phyloP scores from a whole-genome alignment of 2,113 vertebrate species.

The Campylorhamphus procurvoides region DNA sequence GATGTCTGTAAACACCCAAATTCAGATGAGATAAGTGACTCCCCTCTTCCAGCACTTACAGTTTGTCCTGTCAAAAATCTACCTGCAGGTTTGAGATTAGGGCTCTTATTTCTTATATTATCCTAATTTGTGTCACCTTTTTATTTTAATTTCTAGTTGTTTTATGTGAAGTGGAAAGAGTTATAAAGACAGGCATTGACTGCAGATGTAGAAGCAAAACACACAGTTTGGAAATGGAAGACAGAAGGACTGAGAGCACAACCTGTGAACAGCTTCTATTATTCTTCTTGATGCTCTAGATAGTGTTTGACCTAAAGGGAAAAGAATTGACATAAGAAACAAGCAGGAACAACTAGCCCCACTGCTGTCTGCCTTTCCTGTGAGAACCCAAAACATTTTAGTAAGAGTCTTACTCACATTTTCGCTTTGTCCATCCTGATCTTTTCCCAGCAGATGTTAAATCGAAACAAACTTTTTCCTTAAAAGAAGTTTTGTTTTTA shows the following conservation, averaged over 20 bases:
- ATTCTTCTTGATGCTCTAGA: neutral
- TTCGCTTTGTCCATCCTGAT: neutral
- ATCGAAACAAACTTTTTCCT: neutral
- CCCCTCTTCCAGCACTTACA: neutral
- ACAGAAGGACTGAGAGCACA: neutral
- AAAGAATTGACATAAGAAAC: neutral
- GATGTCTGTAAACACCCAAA: neutral
- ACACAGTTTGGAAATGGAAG: neutral
- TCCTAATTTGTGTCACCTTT: neutral
- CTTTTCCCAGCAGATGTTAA: neutral
- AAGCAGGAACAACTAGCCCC: neutral
- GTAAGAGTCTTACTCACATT: neutral
- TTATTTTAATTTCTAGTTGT: neutral
- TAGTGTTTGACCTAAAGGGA: neutral
- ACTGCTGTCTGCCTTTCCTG: neutral
- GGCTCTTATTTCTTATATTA: neutral
- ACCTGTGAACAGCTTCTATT: neutral
- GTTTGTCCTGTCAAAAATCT: neutral
- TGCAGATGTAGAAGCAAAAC: neutral
- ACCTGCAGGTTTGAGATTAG: neutral
- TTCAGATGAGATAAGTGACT: neutral
- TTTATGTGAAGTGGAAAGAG: neutral
- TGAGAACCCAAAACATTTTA: neutral
- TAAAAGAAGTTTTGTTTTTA: neutral
- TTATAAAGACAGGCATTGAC: neutral